Base-by-base conservation (phyloP, 2,888 invertebrate genomes). In the Rhagonycha fulva region DNA sequence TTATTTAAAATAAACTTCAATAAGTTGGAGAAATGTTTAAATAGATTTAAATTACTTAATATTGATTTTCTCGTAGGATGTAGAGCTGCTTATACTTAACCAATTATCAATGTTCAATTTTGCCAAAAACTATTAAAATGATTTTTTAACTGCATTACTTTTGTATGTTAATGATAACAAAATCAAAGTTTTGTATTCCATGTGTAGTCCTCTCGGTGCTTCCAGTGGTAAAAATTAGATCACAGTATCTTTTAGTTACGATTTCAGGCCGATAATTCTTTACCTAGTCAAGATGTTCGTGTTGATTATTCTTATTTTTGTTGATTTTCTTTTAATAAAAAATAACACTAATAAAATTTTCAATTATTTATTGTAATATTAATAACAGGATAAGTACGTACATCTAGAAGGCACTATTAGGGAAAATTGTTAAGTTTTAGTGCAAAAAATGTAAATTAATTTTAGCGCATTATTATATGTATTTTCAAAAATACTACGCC, bases 361-460 rank as follows among this genome's bases (percentile, higher is more conserved):
- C 30, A 26, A 62, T 67, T 66, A 60, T 68, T 73, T 74, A 74
- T 76, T 71, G 74, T 76, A 60, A 19, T 30, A 70, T 73, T 73
- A 32, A 32, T 74, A 77, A 71, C 77, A 77, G 69, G 71, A 63
- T 66, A 9, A 23, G 60, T 30, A 19, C 12, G 12, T 75, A 75
- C 76, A 76, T 71, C 80, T 80, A 81, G 70, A 81, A 81, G 81
- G 80, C 81, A 81, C 81, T 81, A 81, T 79, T 68, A 78, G 78
- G 79, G 80, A 76, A 72, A 80, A 74, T 71, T 68, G 63, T 63
- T 32, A 70, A 71, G 26, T 61, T 70, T 74, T 74, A 74, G 79
- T 79, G 79, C 79, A 77, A 61, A 74, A 67, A 67, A 23, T 62
- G n/a, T 63, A 67, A 67, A 76, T 72, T 23, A 72, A 32, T 68